Conservation (phyloP, 2,888 invertebrate species). For the Eubasilissa splendida region DNA sequence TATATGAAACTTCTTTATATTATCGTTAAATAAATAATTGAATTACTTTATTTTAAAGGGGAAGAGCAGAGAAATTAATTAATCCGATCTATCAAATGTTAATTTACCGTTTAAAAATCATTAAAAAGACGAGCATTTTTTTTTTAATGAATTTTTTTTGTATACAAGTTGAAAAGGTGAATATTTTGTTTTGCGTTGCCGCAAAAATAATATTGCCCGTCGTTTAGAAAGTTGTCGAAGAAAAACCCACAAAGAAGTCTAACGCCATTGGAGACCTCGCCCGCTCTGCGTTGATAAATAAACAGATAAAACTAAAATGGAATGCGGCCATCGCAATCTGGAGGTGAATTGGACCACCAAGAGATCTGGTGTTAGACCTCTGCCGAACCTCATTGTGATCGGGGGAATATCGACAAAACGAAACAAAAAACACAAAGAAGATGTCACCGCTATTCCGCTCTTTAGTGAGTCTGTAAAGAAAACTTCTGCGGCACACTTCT, state of each 20-base stretch:
- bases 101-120: too few species aligned
- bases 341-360: constrained; percentile 14
- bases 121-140: too few species aligned
- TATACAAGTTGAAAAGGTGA: too few species aligned
- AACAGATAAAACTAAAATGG: constrained; percentile 10
- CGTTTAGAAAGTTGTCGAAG: too few species aligned
- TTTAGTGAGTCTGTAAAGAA: constrained; percentile 7
- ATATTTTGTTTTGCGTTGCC: too few species aligned
- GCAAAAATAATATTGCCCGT: too few species aligned
- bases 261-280: background rate
- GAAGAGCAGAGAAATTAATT: too few species aligned
- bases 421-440: constrained; percentile 3
- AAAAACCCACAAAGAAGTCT: constrained; percentile 10
- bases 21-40: too few species aligned
- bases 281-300: background rate
- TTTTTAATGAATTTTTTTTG: too few species aligned
- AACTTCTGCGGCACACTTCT: background rate
- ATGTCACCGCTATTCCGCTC: constrained; percentile 15
- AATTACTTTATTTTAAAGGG: too few species aligned
- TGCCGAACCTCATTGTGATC: constrained; percentile 16
- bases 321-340: constrained; percentile 18
- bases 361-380: constrained; percentile 13
- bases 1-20: too few species aligned
- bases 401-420: constrained; percentile 14
- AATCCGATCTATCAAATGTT: too few species aligned